Percentiles rank a stretch among this genome's conserved stretches.
Conservation (phyloP, 2,797 vertebrate species). For the Eidolon dupreanum region DNA sequence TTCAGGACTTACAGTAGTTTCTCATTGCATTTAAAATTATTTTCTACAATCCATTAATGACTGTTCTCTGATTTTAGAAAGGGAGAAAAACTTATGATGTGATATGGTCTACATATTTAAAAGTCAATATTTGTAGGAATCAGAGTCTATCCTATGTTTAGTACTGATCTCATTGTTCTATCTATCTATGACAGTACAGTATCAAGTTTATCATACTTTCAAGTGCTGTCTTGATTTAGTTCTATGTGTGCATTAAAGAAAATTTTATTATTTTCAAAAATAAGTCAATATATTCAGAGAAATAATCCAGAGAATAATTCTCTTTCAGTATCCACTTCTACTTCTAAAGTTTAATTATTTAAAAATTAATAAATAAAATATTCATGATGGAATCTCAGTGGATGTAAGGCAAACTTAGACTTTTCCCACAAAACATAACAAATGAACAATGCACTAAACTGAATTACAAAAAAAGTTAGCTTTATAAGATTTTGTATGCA, state of each 20-base stretch:
- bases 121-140: neutral
- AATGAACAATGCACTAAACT: neutral
- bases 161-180: neutral
- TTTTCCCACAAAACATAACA: neutral
- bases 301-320: neutral
- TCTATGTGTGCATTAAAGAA: neutral
- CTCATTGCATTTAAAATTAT: neutral
- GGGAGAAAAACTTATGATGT: neutral
- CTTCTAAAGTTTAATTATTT: neutral
- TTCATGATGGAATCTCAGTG: neutral
- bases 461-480: neutral
- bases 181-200: neutral
- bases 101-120: neutral
- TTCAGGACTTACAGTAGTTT: neutral
- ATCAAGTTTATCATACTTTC: neutral
- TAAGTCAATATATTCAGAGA: neutral
- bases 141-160: neutral
- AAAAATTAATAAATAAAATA: neutral
- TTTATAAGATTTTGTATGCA: neutral
- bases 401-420: neutral
- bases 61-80: neutral
- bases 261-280: neutral
- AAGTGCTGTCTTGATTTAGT: neutral
- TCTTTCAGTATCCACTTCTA: neutral
- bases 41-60: neutral